Base-by-base conservation (phyloP, 2,888 invertebrate genomes). In the Coremacera marginata region DNA sequence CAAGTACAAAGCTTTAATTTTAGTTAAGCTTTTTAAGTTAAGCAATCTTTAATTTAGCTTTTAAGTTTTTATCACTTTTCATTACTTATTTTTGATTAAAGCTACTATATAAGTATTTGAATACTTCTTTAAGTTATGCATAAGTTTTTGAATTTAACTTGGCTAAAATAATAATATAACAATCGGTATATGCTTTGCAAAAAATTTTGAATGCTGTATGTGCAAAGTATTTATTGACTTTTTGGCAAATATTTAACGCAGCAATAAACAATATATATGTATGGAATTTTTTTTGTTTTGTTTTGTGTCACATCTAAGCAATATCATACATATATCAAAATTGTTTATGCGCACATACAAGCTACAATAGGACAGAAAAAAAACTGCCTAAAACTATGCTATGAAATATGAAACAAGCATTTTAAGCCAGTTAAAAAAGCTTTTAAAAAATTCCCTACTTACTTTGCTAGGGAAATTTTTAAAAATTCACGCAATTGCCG, bases 181-280 rank as follows among this genome's bases (percentile, higher is more conserved):
- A 74, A 55, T 74, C 63, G 52, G 52, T 74, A 65, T 74, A 74
- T 74, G 63, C 63, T 63, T 51, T 72, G 65, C 74, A 74, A 74
- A 51, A 74, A 51, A 34, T 44, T 65, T 60, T 73, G 22, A 37
- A 74, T 14, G 71, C 57, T 74, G 74, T 65, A 52, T 65, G 74
- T 73, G 60, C 72, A 19, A 52, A 65, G 31, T 34, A 19, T 27
- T 34, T 65, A 65, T 19, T 9, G 37, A 49, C 22, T n/a, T 67
- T 31, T 22, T 31, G 19, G 19, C 7, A 72, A 37, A 60, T 60
- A 9, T 72, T 72, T n/a, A 62, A 25, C 4, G 44, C 57, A 71
- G 16, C 14, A 31, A 37, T 75, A 75, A 75, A 25, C 75, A 75
- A 75, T 75, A 25, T 75, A 68, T 75, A 75, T 75, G 75, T 75